phyloP scores from a whole-genome alignment of 2,888 invertebrate genomes.

The Ectemnius continuus region DNA sequence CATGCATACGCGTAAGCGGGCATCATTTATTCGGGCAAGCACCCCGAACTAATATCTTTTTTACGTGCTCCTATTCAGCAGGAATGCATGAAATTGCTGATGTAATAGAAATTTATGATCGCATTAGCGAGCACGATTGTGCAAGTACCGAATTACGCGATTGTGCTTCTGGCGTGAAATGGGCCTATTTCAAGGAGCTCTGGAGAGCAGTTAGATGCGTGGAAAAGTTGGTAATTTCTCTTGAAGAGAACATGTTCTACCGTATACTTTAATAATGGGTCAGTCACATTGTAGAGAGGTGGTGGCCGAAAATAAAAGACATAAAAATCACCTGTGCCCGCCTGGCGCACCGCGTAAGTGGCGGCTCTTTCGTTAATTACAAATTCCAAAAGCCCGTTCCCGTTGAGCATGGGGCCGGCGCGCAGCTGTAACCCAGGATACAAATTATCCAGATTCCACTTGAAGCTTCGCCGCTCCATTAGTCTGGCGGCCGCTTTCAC shows the following conservation, averaged over 20 bases:
- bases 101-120: background rate
- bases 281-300: no score
- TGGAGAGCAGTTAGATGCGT: no score
- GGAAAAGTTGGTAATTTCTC: background rate
- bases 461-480: constrained; percentile 85
- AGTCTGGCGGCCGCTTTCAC: constrained; percentile 71
- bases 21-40: constrained; percentile 22
- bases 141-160: no score
- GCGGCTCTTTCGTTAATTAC: constrained; percentile 81
- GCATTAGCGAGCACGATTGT: no score
- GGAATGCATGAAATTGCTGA: constrained; percentile 5
- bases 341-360: constrained; percentile 79
- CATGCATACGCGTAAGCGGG: constrained; percentile 5
- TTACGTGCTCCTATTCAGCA: constrained; percentile 8
- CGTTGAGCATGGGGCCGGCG: constrained; percentile 85
- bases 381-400: constrained; percentile 87
- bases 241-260: no score
- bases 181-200: no score
- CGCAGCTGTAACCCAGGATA: constrained; percentile 88
- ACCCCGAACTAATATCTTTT: background rate
- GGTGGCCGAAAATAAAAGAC: no score
- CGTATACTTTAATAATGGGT: background rate
- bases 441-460: constrained; percentile 86
- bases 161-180: no score
- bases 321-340: constrained; percentile 81